Conservation (phyloP, 1,140 invertebrate genomes). For the Heliconius eleuchia region DNA sequence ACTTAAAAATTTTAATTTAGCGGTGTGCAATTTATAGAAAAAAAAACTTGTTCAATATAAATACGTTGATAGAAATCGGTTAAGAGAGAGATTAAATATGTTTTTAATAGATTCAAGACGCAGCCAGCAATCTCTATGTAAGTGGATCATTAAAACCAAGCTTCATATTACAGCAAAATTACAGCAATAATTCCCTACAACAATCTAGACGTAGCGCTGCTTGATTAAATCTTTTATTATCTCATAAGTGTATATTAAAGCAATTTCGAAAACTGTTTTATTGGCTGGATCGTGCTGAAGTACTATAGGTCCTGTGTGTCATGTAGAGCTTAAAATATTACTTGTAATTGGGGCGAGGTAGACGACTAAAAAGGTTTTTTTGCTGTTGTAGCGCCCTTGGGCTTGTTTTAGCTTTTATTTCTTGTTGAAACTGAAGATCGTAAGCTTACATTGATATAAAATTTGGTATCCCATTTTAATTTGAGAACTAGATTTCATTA, state of each 20-base stretch:
- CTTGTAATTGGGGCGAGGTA: not conserved
- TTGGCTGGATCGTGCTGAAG: not conserved
- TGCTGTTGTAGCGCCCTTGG: not conserved
- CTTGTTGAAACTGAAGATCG: not conserved
- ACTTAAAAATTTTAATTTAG: too few relatives aligned
- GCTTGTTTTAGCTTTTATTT: not conserved
- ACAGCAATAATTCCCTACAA: constrained; percentile 17
- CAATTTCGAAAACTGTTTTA: not conserved
- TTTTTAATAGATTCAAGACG: constrained; percentile 4
- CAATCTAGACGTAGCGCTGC: constrained; percentile 17
- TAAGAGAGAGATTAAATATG: constrained; percentile 10
- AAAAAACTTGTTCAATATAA: too few relatives aligned
- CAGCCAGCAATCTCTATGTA: not conserved
- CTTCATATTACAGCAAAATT: constrained; percentile 31
- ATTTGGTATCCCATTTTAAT: not conserved
- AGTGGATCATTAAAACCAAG: constrained; percentile 23
- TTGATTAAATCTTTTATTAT: constrained; percentile 13
- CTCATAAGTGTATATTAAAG: constrained; percentile 8
- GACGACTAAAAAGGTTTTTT: not conserved
- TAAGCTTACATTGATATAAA: not conserved
- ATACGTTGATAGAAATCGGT: not conserved
- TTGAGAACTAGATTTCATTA: not conserved
- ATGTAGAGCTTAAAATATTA: not conserved
- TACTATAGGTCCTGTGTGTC: not conserved
- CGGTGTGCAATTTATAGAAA: too few relatives aligned